phyloP scores from a whole-genome alignment of 2,797 vertebrate species.

The Capromys pilorides region DNA sequence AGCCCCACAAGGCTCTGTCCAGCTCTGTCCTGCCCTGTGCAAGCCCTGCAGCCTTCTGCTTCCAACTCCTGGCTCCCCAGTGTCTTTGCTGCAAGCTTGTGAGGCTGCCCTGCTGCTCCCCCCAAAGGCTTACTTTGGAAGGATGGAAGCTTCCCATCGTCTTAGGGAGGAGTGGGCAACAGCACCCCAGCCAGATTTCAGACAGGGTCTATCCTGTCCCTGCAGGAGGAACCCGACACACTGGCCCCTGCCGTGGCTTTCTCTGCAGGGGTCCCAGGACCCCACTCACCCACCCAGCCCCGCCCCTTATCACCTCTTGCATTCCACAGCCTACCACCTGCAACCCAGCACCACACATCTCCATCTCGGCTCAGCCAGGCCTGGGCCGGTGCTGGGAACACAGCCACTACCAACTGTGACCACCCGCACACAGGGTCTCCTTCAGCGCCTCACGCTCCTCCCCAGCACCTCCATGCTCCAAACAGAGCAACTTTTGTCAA shows the following conservation, averaged over 20 bases:
- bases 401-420: neutral
- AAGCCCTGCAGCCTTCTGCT: neutral
- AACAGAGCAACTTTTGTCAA: constrained; percentile 59
- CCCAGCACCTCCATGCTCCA: neutral
- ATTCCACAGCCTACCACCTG: neutral
- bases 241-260: neutral
- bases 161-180: neutral
- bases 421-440: constrained; percentile 25
- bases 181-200: neutral
- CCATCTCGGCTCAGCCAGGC: neutral
- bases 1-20: neutral
- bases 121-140: neutral
- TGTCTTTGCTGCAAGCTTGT: neutral
- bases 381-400: neutral
- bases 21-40: neutral
- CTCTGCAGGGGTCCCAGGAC: neutral
- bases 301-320: neutral
- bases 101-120: neutral
- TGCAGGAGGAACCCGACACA: neutral
- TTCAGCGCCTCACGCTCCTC: constrained; percentile 9
- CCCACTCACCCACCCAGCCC: neutral
- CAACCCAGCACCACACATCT: neutral
- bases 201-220: neutral
- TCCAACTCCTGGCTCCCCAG: neutral
- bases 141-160: neutral